Evolutionary conservation across 2,888 invertebrate species (phyloP).

Genomic region (Ectobius pallidus): DNA sequence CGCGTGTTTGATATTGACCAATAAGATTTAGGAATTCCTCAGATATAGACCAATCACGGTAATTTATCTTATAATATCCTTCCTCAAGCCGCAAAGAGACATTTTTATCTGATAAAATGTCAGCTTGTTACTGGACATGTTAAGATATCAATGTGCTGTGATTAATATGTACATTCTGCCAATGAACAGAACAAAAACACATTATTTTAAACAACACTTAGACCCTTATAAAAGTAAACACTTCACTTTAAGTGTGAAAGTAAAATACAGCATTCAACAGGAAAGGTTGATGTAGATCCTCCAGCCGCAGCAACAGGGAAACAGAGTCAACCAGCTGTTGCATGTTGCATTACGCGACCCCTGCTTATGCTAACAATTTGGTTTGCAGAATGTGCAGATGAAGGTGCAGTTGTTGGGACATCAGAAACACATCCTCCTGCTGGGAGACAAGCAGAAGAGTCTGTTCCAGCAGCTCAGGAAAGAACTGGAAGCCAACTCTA

Average conservation of each 20-base stretch:
- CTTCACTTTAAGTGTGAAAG: neutral
- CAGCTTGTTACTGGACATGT: too few relatives aligned
- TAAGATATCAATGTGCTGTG: too few relatives aligned
- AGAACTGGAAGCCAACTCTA: slow-evolving; percentile 56
- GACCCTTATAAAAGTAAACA: neutral
- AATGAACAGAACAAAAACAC: too few relatives aligned
- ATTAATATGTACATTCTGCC: too few relatives aligned
- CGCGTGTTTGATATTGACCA: too few relatives aligned
- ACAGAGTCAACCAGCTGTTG: neutral
- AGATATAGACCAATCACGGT: too few relatives aligned
- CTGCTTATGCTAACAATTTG: too few relatives aligned
- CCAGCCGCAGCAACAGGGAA: neutral
- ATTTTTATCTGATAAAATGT: neutral
- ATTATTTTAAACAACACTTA: neutral
- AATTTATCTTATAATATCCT: too few relatives aligned
- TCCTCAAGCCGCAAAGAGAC: too few relatives aligned
- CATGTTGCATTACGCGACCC: slow-evolving; percentile 16
- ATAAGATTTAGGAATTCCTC: too few relatives aligned
- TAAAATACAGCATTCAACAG: neutral
- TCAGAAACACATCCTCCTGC: slow-evolving; percentile 63
- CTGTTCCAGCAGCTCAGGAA: slow-evolving; percentile 60
- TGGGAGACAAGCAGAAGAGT: slow-evolving; percentile 66
- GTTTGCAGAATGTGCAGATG: slow-evolving; percentile 60
- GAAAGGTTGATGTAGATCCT: neutral
- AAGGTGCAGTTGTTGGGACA: slow-evolving; percentile 64